Evolutionary conservation across 2,113 vertebrate species (phyloP), one percentile per base, ranked within the genome.

Genomic region (Gracilinanus agilis): DNA sequence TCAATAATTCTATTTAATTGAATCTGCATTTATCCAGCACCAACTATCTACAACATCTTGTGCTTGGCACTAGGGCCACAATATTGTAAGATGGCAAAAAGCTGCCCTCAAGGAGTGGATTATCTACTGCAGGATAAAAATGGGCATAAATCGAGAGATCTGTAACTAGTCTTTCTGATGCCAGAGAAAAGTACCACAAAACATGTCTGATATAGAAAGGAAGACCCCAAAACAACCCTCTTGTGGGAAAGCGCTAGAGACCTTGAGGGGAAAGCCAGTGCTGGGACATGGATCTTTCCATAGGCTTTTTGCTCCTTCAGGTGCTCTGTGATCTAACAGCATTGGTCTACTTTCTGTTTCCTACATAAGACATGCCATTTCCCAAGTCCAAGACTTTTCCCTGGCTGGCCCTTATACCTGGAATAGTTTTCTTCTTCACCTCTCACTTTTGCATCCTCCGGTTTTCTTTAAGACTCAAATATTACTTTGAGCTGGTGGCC

Each of bases 1-100:
- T 97, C 94, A 97, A 96, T 93, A 97, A 93, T 97, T 96, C 94
- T 94, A 97, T 97, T 97, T 98, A 97, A 97, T 97, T 96, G 96
- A 97, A 44, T 8, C 89, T 95, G 90, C 92, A 97, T 97, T 97
- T 97, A 97, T 95, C 88, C 19, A 90, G 40, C 61, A 96, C 54
- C 91, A 94, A 90, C 44, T 94, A n/a, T 90, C 61, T 90, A 83
- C n/a, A 83, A 40, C 34, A n/a, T 40, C 19, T n/a, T 9, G 6
- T 23, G 16, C 7, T 83, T 40, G 67, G 6, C 19, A 40, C 67
- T 83, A 40, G n/a, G n/a, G 67, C 19, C 67, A 83, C 67, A 83
- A 40, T 9, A 83, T 40, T 23, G 23, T 40, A 40, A 83, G 40
- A 23, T 40, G 19, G 19, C 67, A 40, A 83, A 34, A 83, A 40